These are phyloP conservation scores for Hoplostethus mediterraneus DNA, from an alignment of 2,797 vertebrate genomes.

Conservation along the genomic window DNA sequence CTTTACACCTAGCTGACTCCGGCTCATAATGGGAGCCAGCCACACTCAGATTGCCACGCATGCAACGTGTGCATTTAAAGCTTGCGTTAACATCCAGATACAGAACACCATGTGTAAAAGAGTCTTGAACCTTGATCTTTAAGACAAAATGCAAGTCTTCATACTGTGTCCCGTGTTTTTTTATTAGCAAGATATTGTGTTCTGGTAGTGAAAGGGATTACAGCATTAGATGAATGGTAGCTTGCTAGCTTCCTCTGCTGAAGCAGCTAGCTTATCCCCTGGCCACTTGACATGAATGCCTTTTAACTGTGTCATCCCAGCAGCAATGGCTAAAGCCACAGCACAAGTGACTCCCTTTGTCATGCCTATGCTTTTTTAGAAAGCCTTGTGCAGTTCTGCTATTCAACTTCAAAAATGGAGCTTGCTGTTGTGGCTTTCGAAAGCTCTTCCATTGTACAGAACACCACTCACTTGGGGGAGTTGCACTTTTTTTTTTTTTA, in stretches of 20 bases:
- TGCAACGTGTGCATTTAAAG: too few species aligned
- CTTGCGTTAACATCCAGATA: too few species aligned
- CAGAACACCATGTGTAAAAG: too few species aligned
- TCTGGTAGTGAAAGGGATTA: background rate
- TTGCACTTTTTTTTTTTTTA: slow-evolving; percentile 1
- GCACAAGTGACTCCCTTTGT: background rate
- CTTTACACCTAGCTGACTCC: too few species aligned
- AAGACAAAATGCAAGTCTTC: too few species aligned
- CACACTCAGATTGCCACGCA: too few species aligned
- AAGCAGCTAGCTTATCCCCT: background rate
- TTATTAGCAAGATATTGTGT: background rate
- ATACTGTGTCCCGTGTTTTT: background rate
- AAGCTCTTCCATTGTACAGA: background rate
- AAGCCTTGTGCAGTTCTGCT: background rate
- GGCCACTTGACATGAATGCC: background rate
- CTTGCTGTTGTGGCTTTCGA: background rate
- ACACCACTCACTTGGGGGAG: background rate
- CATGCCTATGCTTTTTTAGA: too few species aligned
- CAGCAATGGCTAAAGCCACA: background rate
- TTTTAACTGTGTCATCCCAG: background rate
- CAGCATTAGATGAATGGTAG: background rate
- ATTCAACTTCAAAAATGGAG: background rate
- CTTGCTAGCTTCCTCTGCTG: background rate
- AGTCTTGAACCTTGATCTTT: too few species aligned
- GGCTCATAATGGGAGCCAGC: too few species aligned